Percentiles rank a stretch among this genome's conserved stretches.
phyloP scores from a whole-genome alignment of 2,888 invertebrate genomes.

The Andrena camellia region DNA sequence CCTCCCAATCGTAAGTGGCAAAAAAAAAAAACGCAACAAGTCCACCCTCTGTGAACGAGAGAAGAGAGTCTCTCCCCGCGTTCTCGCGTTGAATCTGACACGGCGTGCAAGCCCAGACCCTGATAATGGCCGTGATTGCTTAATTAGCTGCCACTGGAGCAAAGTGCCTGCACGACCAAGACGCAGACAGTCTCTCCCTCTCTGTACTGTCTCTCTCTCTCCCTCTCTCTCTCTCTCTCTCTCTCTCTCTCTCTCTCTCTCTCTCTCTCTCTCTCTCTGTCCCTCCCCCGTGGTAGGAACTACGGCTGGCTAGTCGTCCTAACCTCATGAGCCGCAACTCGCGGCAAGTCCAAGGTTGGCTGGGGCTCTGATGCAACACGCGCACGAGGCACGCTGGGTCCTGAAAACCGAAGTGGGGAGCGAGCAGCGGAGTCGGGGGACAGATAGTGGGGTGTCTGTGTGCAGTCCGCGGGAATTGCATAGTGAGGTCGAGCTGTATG shows the following conservation, averaged over 20 bases:
- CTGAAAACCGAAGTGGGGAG: constrained; percentile 7
- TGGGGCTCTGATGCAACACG: constrained; percentile 70
- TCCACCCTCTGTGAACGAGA: not conserved
- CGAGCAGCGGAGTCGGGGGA: not conserved
- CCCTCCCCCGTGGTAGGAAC: constrained; percentile 74
- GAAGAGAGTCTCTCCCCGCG: not conserved
- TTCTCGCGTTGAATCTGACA: constrained; percentile 27
- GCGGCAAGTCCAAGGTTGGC: constrained; percentile 78
- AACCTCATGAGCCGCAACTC: constrained; percentile 72
- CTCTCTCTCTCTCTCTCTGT: no score
- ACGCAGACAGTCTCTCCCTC: constrained; percentile 8
- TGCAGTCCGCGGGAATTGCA: not conserved
- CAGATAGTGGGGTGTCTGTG: not conserved
- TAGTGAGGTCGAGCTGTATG: no score
- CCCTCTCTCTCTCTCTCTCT: not conserved
- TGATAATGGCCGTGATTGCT: constrained; percentile 74
- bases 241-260: not conserved
- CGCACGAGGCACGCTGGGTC: constrained; percentile 32
- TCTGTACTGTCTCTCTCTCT: not conserved
- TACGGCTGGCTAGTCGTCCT: constrained; percentile 81
- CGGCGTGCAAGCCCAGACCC: constrained; percentile 26
- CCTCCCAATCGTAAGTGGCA: not conserved
- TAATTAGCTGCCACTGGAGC: constrained; percentile 79
- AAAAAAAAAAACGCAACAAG: not conserved
- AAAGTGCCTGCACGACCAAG: constrained; percentile 56